phyloP scores from a whole-genome alignment of 1,140 invertebrate genomes.

The Magallana gigas region DNA sequence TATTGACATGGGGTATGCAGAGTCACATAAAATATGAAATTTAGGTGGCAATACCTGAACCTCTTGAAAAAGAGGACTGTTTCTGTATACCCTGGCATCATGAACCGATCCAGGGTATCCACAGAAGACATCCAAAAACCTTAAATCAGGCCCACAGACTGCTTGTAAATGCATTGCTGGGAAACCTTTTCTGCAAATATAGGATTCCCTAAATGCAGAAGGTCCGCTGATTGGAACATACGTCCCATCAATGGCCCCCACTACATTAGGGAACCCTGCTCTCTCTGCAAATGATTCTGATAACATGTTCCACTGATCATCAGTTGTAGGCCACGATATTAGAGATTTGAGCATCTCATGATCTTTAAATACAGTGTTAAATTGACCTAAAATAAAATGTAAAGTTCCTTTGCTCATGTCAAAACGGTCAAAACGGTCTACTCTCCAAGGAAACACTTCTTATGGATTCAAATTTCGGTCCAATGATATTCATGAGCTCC shows the following conservation, averaged over 20 bases:
- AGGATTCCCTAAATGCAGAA: constrained; percentile 47
- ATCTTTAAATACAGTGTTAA: not conserved
- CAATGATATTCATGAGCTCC: constrained; percentile 41
- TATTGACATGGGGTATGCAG: constrained; percentile 49
- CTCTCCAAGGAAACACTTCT: constrained; percentile 43
- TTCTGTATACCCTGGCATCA: constrained; percentile 56
- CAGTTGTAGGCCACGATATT: constrained; percentile 1
- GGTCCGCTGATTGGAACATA: constrained; percentile 47
- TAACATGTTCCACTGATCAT: not conserved
- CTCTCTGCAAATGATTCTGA: constrained; percentile 28
- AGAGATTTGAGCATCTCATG: not conserved
- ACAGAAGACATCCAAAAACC: constrained; percentile 51
- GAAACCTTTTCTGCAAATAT: constrained; percentile 53
- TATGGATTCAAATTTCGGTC: constrained; percentile 42
- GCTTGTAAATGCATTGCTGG: constrained; percentile 55
- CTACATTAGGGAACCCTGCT: constrained; percentile 32
- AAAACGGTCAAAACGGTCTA: constrained; percentile 40
- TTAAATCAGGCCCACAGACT: constrained; percentile 52
- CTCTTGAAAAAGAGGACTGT: constrained; percentile 47
- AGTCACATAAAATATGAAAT: constrained; percentile 47
- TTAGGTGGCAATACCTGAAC: not conserved
- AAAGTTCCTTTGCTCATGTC: constrained; percentile 48
- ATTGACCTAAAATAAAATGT: not conserved
- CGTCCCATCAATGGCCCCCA: constrained; percentile 48
- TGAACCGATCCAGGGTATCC: constrained; percentile 54